Conservation (phyloP, 2,797 vertebrate species). For the Eospalax fontanierii region DNA sequence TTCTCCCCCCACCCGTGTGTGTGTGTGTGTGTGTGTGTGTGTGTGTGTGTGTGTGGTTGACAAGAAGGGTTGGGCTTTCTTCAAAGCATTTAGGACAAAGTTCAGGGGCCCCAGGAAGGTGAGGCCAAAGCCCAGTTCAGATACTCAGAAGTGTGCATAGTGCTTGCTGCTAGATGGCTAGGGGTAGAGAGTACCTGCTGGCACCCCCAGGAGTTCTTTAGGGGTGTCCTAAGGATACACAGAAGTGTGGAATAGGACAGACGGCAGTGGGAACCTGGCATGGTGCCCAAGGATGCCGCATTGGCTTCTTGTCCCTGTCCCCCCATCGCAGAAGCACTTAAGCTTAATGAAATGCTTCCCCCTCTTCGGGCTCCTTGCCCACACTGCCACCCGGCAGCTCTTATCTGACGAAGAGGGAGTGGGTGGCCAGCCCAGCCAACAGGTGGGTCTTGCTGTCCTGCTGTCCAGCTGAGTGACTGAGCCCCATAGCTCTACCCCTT, state of each 20-base stretch:
- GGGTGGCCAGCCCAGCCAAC: conserved; percentile 65
- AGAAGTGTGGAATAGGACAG: not conserved
- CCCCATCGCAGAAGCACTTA: conserved; percentile 76
- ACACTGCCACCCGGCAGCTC: conserved; percentile 73
- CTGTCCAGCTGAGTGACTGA: conserved; percentile 29
- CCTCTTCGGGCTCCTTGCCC: conserved; percentile 70
- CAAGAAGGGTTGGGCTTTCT: conserved; percentile 74
- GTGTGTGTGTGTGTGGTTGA: not conserved
- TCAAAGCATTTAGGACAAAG: conserved; percentile 77
- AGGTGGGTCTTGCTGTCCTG: conserved; percentile 69
- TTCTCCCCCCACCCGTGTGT: not conserved
- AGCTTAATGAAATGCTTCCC: conserved; percentile 85
- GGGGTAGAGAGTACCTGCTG: conserved; percentile 1
- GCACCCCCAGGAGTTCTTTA: not conserved
- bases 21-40: not conserved
- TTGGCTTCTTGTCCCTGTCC: conserved; percentile 59
- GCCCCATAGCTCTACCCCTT: not conserved
- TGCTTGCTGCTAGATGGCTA: not conserved
- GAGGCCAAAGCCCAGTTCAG: conserved; percentile 34
- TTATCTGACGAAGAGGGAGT: conserved; percentile 72
- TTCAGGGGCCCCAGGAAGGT: conserved; percentile 74
- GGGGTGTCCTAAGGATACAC: not conserved
- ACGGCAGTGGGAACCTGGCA: conserved; percentile 72
- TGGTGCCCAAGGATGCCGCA: conserved; percentile 69
- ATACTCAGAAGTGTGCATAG: not conserved